Evolutionary conservation across 2,797 vertebrate genomes (phyloP).

Genomic region (Acanthiza pusilla): DNA sequence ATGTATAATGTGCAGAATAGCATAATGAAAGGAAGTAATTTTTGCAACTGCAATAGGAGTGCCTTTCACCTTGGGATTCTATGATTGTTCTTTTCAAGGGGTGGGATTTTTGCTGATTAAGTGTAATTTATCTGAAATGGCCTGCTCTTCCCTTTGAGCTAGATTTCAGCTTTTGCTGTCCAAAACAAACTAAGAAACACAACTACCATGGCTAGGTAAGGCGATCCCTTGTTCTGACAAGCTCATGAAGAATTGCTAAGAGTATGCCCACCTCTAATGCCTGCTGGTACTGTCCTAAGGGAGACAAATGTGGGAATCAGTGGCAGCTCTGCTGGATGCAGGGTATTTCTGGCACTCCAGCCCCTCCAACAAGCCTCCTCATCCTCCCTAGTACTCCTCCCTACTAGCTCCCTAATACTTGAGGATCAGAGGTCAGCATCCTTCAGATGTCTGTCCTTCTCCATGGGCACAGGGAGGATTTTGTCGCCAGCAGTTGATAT

Average conservation of each 20-base stretch:
- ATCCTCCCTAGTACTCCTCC: not conserved
- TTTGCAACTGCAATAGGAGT: slow-evolving; percentile 32
- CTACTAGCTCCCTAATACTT: not conserved
- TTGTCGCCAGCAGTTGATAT: not conserved
- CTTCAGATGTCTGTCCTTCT: not conserved
- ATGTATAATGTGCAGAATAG: slow-evolving; percentile 35
- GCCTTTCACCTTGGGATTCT: slow-evolving; percentile 58
- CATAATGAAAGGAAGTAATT: slow-evolving; percentile 58
- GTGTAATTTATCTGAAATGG: not conserved
- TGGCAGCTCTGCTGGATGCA: not conserved
- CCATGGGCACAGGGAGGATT: not conserved
- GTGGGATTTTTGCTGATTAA: slow-evolving; percentile 19
- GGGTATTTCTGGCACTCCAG: not conserved
- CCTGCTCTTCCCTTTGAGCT: not conserved
- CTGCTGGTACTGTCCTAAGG: not conserved
- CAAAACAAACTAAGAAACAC: slow-evolving; percentile 18
- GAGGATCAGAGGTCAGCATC: not conserved
- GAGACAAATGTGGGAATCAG: not conserved
- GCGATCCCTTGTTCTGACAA: not conserved
- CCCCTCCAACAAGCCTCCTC: not conserved
- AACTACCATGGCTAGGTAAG: not conserved
- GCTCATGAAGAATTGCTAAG: not conserved
- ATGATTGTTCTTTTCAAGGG: not conserved
- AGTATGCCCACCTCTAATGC: not conserved
- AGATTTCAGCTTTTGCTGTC: slow-evolving; percentile 1